A percentile compares a stretch with the other conserved stretches of the same genome.
Evolutionary conservation across 2,797 vertebrate species (phyloP).

Genomic region (Alosa sapidissima): DNA sequence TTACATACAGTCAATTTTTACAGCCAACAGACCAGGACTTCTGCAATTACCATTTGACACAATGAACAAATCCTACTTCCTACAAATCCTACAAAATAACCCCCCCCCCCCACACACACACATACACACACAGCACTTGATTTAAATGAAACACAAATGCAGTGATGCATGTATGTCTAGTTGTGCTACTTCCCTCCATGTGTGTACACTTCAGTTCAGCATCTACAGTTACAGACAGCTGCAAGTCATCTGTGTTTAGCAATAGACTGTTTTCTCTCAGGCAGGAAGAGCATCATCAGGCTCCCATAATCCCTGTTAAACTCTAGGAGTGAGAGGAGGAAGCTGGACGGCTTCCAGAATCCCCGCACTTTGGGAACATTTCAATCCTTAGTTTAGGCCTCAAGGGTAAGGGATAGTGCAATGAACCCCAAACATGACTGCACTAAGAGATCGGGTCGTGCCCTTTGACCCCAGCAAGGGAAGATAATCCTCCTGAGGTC

Average conservation of each 20-base stretch:
- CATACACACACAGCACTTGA: background rate
- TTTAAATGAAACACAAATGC: background rate
- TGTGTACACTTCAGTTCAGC: background rate
- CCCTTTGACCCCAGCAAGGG: background rate
- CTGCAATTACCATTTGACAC: background rate
- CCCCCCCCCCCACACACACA: no score
- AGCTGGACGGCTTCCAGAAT: background rate
- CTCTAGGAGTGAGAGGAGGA: slow-evolving; percentile 10
- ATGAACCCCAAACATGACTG: background rate
- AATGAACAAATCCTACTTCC: no score
- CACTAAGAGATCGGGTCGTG: background rate
- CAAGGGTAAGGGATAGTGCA: background rate
- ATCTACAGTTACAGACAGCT: background rate
- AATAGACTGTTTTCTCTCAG: background rate
- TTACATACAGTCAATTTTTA: no score
- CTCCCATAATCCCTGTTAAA: background rate
- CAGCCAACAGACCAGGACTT: background rate
- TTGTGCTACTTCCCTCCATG: background rate
- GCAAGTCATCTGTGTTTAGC: background rate
- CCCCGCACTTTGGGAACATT: slow-evolving; percentile 1
- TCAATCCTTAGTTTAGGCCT: background rate
- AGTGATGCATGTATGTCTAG: background rate
- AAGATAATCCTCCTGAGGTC: background rate
- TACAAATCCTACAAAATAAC: no score
- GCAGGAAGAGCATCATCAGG: background rate